These are phyloP conservation scores for Anhinga anhinga DNA, from an alignment of 2,113 vertebrate genomes.

Conservation along the genomic window DNA sequence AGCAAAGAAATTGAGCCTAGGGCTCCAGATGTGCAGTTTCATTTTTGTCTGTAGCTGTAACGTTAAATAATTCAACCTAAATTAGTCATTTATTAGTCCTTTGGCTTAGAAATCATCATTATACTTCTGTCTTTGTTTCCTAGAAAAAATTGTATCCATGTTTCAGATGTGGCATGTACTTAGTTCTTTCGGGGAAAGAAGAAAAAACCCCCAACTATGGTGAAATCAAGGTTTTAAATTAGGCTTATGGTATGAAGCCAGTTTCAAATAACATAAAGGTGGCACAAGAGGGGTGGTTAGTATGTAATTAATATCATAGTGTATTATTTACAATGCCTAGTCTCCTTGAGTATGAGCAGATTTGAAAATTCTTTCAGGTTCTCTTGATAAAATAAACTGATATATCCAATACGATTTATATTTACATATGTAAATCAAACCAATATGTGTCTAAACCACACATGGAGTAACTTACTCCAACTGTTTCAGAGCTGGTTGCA, in stretches of 20 bases:
- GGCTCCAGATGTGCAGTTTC: background rate
- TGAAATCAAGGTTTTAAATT: background rate
- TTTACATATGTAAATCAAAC: constrained; percentile 55
- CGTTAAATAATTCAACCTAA: background rate
- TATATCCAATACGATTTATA: background rate
- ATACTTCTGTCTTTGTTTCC: background rate
- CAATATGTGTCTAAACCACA: constrained; percentile 30
- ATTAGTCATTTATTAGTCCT: background rate
- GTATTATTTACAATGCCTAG: constrained; percentile 14
- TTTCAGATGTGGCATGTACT: background rate
- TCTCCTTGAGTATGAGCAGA: constrained; percentile 37
- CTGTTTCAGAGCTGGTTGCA: background rate
- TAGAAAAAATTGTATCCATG: background rate
- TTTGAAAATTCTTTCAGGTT: constrained; percentile 10
- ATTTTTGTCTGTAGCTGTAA: background rate
- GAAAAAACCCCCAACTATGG: background rate
- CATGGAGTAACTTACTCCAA: background rate
- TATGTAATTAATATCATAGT: constrained; percentile 18
- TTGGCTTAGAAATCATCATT: background rate
- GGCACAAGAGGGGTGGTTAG: background rate
- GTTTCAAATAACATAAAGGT: background rate
- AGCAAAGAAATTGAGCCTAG: background rate
- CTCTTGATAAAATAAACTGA: constrained; percentile 49
- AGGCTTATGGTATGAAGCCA: background rate
- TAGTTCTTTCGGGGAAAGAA: background rate